Base-by-base conservation (phyloP, 2,888 invertebrate genomes). In the Tipula confusa region DNA sequence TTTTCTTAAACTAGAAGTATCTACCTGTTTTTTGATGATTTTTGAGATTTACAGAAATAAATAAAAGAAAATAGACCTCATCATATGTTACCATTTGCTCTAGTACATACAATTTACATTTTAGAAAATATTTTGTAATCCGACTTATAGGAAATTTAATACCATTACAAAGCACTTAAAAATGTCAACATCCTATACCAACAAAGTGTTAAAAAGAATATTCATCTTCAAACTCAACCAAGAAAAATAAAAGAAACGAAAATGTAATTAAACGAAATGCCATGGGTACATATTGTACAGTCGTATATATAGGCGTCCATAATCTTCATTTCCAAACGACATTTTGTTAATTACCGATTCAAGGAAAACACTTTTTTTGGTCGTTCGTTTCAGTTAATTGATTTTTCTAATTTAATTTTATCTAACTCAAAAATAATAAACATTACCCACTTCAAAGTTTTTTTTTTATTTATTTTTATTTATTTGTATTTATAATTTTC, bases 321-420 rank as follows among this genome's bases (percentile, higher is more conserved):
- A 64, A 64, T 64, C 64, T 64, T 64, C 24, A 64, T 64, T 64
- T 64, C 64, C 24, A 64, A 64, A 24, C 64, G 64, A 64, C 64
- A 64, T 64, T 64, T 24, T 64, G 64, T 64, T 64, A 64, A 64
- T 64, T 64, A 64, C 64, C 24, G 24, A 64, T 64, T 64, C 24
- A 18, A 24, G 24, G 64, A 64, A 64, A 64, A 64, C 2, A 24
- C 15, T 64, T 0, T 64, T 64, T 64, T 64, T 18, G 18, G 18
- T 64, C 24, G 48, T 48, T 48, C 48, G 48, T 48, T 18, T 64
- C 24, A 64, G 18, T 64, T 64, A 64, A 64, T 64, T 64, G 64
- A 64, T 64, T 64, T 64, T 48, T 64, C 24, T 64, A 64, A 64
- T 64, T 64, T 64, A 64, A 64, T 64, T 64, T 64, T 64, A 64